Base-by-base conservation (phyloP, 1,140 invertebrate genomes). In the Cyphomyrmex costatus region DNA sequence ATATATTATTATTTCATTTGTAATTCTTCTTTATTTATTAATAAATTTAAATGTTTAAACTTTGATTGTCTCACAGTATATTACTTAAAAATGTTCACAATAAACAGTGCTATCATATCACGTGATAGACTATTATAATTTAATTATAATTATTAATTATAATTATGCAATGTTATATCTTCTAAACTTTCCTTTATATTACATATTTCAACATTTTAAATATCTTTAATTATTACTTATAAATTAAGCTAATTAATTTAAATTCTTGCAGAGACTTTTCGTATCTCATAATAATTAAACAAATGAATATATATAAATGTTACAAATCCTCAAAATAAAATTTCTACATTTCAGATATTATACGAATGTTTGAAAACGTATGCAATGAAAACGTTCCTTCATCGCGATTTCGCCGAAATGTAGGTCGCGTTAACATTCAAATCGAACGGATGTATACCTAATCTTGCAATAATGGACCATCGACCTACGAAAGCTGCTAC, bases 401-500 rank as follows among this genome's bases (percentile, higher is more conserved):
- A 27, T 56, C 14, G 12, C 42, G 58, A 82, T 82, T 19, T 60
- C 19, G 7, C 19, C 51, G 51, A 42, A 82, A 60, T 71, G 33
- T 60, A 60, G 79, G 53, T 73, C 53, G 19, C 66, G 21, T 71
- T 82, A 82, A 73, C 24, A 82, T 82, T 71, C 66, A 71, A 33
- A 73, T 82, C 51, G 51, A 27, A 33, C 21, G 49, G 78, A 70
- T 61, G 19, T 73, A 82, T 51, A 82, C 12, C 19, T 73, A 82
- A 82, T 82, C 66, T 21, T 10, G 51, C 79, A 60, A 82, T 82
- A 82, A 82, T 71, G 51, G 16, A 71, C n/a, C 66, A 7, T 56
- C 66, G 19, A 73, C 12, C 33, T 82, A 71, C 19, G 51, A 82
- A 82, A 73, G 33, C 79, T 33, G 79, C 19, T 58, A 82, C 65